These are phyloP conservation scores for Eurypyga helias DNA, from an alignment of 2,113 vertebrate species.

Conservation along the genomic window DNA sequence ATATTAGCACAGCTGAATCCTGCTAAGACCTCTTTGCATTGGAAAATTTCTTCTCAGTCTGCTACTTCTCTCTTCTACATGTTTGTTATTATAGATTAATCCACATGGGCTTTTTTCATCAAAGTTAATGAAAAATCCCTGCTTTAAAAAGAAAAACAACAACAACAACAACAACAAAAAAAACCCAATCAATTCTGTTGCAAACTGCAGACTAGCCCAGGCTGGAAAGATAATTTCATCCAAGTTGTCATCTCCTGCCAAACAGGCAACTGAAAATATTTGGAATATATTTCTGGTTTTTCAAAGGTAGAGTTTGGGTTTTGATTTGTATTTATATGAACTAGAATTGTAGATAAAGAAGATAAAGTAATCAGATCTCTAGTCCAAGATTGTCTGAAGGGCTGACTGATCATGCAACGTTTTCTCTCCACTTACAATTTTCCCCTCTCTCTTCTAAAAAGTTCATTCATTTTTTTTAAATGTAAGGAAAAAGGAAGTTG, in stretches of 20 bases:
- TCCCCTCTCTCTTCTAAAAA: not conserved
- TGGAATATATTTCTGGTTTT: not conserved
- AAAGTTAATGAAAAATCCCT: not conserved
- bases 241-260: not conserved
- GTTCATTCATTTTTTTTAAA: not conserved
- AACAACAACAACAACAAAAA: not conserved
- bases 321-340: not conserved
- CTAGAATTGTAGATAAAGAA: not conserved
- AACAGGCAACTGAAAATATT: not conserved
- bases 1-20: not conserved
- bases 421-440: not conserved
- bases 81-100: not conserved
- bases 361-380: not conserved
- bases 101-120: not conserved
- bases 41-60: not conserved
- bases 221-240: not conserved
- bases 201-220: not conserved
- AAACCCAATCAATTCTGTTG: not conserved
- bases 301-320: not conserved
- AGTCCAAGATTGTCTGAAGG: not conserved
- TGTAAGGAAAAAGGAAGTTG: not conserved
- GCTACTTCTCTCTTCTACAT: not conserved
- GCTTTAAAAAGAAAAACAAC: not conserved
- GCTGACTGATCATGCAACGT: not conserved
- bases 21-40: not conserved